Conservation (phyloP, 2,797 vertebrate species). For the Sebastes baramenuke region DNA sequence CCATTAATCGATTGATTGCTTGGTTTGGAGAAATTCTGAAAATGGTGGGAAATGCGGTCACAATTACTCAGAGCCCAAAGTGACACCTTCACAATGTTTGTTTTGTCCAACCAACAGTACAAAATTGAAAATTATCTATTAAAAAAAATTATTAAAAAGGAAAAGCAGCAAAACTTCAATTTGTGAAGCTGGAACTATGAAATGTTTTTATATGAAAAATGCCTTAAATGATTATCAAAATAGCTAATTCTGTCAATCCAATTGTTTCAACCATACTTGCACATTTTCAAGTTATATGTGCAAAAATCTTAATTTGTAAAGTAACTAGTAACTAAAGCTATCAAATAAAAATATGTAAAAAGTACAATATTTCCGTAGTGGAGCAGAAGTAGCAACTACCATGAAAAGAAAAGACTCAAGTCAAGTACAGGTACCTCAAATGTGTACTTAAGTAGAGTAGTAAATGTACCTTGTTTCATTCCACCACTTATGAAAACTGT, state of each 20-base stretch:
- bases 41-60: background rate
- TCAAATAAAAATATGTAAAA: background rate
- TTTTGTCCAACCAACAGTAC: background rate
- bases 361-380: accelerated
- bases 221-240: background rate
- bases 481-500: background rate
- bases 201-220: background rate
- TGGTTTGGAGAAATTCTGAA: background rate
- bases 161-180: background rate
- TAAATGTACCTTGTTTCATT: background rate
- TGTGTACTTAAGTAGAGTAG: background rate
- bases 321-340: background rate
- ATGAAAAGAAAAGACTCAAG: background rate
- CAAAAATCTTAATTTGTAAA: background rate
- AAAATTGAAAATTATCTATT: background rate
- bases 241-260: background rate
- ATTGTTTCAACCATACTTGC: background rate
- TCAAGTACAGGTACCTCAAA: background rate
- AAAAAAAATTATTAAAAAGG: background rate
- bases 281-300: background rate
- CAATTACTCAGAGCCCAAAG: background rate
- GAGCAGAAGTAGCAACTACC: background rate
- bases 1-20: background rate
- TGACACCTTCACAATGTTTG: background rate
- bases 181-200: background rate